phyloP scores from a whole-genome alignment of 2,113 vertebrate genomes.

The Chaetorhynchus papuensis region DNA sequence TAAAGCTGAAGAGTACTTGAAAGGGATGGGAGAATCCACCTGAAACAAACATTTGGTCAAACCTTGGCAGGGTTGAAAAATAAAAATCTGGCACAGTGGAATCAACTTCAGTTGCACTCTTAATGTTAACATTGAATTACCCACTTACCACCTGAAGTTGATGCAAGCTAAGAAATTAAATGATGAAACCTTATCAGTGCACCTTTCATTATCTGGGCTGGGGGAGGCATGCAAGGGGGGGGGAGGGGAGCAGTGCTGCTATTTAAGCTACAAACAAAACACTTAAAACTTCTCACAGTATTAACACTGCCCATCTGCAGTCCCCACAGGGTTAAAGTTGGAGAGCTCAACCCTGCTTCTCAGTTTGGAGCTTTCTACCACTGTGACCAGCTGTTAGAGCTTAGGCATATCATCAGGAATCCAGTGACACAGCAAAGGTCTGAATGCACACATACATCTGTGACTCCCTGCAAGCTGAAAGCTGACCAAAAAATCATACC shows the following conservation, averaged over 20 bases:
- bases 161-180: neutral
- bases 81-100: neutral
- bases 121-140: neutral
- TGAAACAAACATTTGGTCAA: neutral
- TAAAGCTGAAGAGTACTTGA: neutral
- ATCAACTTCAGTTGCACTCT: neutral
- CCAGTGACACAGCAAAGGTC: slow-evolving; percentile 26
- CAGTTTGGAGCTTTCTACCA: neutral
- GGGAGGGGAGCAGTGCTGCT: neutral
- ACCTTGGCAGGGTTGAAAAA: neutral
- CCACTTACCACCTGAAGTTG: neutral
- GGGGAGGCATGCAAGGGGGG: accelerated
- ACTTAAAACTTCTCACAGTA: neutral
- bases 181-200: neutral
- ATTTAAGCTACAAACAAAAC: neutral
- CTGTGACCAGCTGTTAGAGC: slow-evolving; percentile 7
- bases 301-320: neutral
- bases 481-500: neutral
- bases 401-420: slow-evolving; percentile 19
- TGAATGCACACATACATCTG: neutral
- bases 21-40: neutral
- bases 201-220: neutral
- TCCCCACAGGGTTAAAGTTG: neutral
- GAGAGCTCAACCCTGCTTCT: neutral
- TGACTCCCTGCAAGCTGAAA: neutral